Evolutionary conservation across 2,888 invertebrate species (phyloP).

Genomic region (Folsomia manolachei): DNA sequence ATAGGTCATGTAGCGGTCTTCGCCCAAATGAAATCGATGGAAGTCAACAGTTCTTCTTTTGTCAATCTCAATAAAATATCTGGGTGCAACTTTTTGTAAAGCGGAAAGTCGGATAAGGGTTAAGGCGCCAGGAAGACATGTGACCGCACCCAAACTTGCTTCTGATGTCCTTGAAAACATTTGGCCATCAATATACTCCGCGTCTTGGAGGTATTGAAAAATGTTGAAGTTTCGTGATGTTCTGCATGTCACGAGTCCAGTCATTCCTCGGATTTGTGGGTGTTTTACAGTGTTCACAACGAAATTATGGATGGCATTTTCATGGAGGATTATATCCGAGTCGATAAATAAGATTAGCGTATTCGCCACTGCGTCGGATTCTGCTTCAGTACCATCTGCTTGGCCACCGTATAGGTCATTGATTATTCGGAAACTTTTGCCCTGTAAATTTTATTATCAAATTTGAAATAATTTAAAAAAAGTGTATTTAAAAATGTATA

Average conservation of each 20-base stretch:
- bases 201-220: constrained; percentile 34
- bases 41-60: constrained; percentile 24
- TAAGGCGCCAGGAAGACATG: constrained; percentile 35
- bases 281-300: constrained; percentile 16
- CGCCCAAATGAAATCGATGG: constrained; percentile 32
- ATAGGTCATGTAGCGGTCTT: constrained; percentile 38
- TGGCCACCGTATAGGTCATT: constrained; percentile 26
- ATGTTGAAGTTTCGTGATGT: constrained; percentile 27
- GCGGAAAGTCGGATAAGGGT: constrained; percentile 27
- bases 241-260: constrained; percentile 34
- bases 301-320: constrained; percentile 32
- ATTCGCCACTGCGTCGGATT: constrained; percentile 3
- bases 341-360: constrained; percentile 32
- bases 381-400: neutral
- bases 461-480: no score
- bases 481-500: no score
- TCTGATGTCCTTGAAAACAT: constrained; percentile 32
- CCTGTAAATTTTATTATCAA: no score
- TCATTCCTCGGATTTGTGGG: constrained; percentile 28
- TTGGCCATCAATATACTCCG: constrained; percentile 35
- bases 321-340: constrained; percentile 36
- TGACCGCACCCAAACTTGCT: constrained; percentile 29
- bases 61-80: constrained; percentile 32
- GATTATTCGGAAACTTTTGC: constrained; percentile 27
- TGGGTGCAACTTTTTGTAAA: constrained; percentile 27